A percentile compares a stretch with the other conserved stretches of the same genome.
These are phyloP conservation scores for Odontocolon sp. DNA, from an alignment of 2,888 invertebrate genomes.

Conservation along the genomic window DNA sequence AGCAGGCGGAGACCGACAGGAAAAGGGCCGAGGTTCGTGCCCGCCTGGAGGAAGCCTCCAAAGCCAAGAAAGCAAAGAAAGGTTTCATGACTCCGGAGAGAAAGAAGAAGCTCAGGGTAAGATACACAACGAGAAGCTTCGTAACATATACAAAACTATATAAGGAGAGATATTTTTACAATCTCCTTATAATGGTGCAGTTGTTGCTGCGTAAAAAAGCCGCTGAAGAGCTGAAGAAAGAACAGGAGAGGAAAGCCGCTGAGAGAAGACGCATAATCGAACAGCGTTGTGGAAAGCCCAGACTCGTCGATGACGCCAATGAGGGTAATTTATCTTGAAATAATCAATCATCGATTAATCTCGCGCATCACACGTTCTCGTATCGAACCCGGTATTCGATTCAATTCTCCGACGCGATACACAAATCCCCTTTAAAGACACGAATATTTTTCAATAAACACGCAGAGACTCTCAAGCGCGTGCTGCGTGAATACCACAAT, in stretches of 20 bases:
- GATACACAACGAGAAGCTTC: no score
- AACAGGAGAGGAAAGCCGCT: conserved; percentile 99
- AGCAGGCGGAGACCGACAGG: conserved; percentile 98
- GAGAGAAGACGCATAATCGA: conserved; percentile 98
- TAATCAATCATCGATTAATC: background rate
- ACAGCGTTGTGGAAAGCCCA: conserved; percentile 96
- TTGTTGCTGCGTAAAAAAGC: conserved; percentile 99
- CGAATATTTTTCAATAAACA: conserved; percentile 55
- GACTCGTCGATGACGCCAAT: conserved; percentile 94
- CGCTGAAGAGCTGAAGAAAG: conserved; percentile 99
- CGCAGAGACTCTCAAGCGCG: conserved; percentile 89
- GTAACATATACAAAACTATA: background rate
- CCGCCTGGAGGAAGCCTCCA: conserved; percentile 99
- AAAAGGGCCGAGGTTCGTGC: conserved; percentile 99
- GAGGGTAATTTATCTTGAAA: conserved; percentile 87
- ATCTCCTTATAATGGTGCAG: conserved; percentile 82
- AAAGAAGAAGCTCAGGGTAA: conserved; percentile 99
- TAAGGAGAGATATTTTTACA: background rate
- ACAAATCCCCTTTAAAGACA: conserved; percentile 50
- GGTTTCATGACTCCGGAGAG: conserved; percentile 99
- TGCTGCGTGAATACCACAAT: conserved; percentile 92
- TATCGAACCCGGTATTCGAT: background rate
- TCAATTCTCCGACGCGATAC: background rate
- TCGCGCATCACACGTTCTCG: background rate
- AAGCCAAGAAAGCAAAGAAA: conserved; percentile 99